phyloP scores from a whole-genome alignment of 2,797 vertebrate species.

The Xenops minutus region DNA sequence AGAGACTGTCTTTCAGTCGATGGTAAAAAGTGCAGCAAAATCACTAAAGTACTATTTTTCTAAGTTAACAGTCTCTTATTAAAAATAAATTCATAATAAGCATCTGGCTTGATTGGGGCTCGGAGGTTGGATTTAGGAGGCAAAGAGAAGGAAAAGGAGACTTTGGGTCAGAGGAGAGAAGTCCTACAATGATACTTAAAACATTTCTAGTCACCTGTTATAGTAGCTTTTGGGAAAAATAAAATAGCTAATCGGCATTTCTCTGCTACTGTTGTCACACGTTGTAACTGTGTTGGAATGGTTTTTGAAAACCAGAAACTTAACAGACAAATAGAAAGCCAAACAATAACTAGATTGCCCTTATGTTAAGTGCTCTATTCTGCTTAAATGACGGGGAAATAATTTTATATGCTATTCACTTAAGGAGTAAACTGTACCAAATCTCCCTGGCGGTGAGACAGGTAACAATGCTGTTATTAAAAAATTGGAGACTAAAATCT shows the following conservation, averaged over 20 bases:
- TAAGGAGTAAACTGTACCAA: not conserved
- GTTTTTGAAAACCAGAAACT: not conserved
- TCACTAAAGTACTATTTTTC: not conserved
- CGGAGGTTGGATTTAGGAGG: not conserved
- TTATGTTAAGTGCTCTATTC: not conserved
- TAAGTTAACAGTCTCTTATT: not conserved
- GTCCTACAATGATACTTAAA: not conserved
- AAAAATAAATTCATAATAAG: not conserved
- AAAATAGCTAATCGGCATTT: not conserved
- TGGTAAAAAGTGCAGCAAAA: not conserved
- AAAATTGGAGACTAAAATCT: not conserved
- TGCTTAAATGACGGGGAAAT: not conserved
- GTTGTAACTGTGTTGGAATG: not conserved
- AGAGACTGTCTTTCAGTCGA: not conserved
- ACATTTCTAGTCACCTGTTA: not conserved
- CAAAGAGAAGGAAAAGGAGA: not conserved
- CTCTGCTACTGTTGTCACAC: not conserved
- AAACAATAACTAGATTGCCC: not conserved
- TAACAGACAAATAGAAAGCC: not conserved
- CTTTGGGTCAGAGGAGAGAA: not conserved
- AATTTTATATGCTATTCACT: not conserved
- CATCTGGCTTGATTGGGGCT: not conserved
- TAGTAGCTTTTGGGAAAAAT: not conserved
- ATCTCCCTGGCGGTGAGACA: not conserved
- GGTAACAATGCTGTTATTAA: not conserved